phyloP scores from a whole-genome alignment of 2,113 vertebrate genomes.

The Sciurus niger region DNA sequence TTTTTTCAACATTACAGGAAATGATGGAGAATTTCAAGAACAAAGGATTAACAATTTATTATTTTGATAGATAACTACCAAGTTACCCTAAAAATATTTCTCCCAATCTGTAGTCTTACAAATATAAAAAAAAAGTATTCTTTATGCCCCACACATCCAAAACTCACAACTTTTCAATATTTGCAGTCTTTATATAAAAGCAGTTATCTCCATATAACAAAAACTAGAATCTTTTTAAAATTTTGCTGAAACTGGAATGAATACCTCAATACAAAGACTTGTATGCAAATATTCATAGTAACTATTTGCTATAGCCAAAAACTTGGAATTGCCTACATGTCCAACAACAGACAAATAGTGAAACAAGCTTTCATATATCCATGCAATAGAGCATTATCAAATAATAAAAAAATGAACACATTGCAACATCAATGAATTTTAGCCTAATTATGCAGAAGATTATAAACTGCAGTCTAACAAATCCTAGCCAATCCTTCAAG shows the following conservation, averaged over 20 bases:
- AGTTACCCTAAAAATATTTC: neutral
- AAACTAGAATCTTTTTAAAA: neutral
- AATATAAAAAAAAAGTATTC: neutral
- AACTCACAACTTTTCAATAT: slow-evolving; percentile 2
- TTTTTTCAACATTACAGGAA: slow-evolving; percentile 25
- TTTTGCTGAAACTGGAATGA: neutral
- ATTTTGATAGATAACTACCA: neutral
- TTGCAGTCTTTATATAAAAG: neutral
- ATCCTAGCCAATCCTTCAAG: neutral
- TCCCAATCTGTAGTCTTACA: neutral
- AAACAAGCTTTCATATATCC: neutral
- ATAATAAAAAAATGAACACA: neutral
- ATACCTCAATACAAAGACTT: neutral
- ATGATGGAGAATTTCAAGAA: neutral
- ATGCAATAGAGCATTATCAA: neutral
- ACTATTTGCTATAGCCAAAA: neutral
- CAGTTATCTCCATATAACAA: neutral
- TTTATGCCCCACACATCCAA: neutral
- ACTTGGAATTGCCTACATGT: neutral
- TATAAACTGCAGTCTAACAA: neutral
- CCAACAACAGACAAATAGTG: neutral
- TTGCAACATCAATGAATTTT: neutral
- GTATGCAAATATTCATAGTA: neutral
- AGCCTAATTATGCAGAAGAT: neutral
- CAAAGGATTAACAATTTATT: neutral